Evolutionary conservation across 53 echinoderm and acorn worm species (phyloP), one percentile per base, ranked within the genome.

Genomic region (Paracentrotus lividus): DNA sequence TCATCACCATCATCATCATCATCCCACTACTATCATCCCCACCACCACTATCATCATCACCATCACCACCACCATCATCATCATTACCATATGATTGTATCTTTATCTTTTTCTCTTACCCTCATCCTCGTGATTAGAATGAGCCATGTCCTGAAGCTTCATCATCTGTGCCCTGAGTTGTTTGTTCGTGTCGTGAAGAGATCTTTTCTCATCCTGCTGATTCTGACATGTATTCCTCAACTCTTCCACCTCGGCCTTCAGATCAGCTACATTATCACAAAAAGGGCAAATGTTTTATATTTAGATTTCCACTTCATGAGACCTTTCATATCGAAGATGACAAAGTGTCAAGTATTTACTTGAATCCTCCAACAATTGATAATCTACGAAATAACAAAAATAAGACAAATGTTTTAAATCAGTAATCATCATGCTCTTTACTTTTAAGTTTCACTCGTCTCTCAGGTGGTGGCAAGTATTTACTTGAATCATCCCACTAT

Each of bases 171-270:
- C 72, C 56, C 95, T 94, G 14, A 99, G 93, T 20, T 90, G 95
- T 47, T 97, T 95, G 65, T 99, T 99, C 33, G 95, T 96, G 42
- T 96, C 94, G 51, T 95, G 93, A 38, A 99, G 96, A 23, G 96
- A 95, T 27, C 94, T 85, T 67, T 99, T 97, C 69, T 99, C 97
- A 53, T 94, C 85, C 32, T 95, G 84, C 66, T 96, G 85, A 52
- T 93, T 64, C n/a, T 99, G 95, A 45, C 99, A 97, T 3, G 61
- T 78, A 42, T 53, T 18, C 12, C 33, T 92, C 58, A 92, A 26
- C 12, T 92, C 92, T 6, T 29, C 60, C 55, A 92, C 81, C 24
- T 92, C 57, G 10, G 92, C 92, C 51, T 92, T 58, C 6, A 78
- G 81, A 42, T 92, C 92, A 78, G 57, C 92, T 92, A 81, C 4